Conservation (phyloP, 2,888 invertebrate genomes). For the Dynastes maya region DNA sequence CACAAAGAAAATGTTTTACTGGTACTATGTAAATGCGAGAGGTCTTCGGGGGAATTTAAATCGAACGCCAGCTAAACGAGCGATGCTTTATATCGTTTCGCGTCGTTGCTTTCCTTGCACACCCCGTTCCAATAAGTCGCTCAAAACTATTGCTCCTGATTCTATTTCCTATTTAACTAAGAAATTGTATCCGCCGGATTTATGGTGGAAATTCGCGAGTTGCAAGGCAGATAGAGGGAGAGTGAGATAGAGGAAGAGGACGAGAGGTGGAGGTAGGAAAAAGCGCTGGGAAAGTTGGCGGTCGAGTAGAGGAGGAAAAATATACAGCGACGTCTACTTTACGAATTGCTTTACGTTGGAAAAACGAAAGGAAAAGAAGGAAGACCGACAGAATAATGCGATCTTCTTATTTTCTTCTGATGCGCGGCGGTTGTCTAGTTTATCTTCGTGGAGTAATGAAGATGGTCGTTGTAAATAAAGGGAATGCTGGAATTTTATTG, state of each 20-base stretch:
- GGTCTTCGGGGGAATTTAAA: slow-evolving; percentile 68
- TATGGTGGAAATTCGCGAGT: slow-evolving; percentile 65
- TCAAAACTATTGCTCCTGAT: slow-evolving; percentile 51
- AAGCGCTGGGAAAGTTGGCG: slow-evolving; percentile 60
- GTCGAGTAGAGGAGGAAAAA: slow-evolving; percentile 58
- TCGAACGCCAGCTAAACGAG: slow-evolving; percentile 50
- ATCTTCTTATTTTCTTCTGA: slow-evolving; percentile 28
- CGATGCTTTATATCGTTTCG: slow-evolving; percentile 34
- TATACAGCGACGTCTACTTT: slow-evolving; percentile 64
- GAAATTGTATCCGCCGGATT: slow-evolving; percentile 66
- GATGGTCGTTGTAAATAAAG: slow-evolving; percentile 11
- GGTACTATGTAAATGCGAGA: slow-evolving; percentile 67
- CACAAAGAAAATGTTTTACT: slow-evolving; percentile 20
- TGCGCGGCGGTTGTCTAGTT: slow-evolving; percentile 3
- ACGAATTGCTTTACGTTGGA: slow-evolving; percentile 62
- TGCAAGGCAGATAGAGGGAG: slow-evolving; percentile 60
- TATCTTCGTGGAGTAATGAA: slow-evolving; percentile 20
- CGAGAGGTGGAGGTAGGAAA: slow-evolving; percentile 58
- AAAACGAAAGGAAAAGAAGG: slow-evolving; percentile 56
- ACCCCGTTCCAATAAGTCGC: slow-evolving; percentile 43
- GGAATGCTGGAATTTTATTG: not conserved
- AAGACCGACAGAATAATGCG: slow-evolving; percentile 15
- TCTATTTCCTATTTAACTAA: slow-evolving; percentile 56
- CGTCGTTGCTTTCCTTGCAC: slow-evolving; percentile 18
- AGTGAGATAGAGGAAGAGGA: slow-evolving; percentile 59